These are phyloP conservation scores for Protophormia terraenovae DNA, from an alignment of 2,888 invertebrate genomes.

Conservation along the genomic window DNA sequence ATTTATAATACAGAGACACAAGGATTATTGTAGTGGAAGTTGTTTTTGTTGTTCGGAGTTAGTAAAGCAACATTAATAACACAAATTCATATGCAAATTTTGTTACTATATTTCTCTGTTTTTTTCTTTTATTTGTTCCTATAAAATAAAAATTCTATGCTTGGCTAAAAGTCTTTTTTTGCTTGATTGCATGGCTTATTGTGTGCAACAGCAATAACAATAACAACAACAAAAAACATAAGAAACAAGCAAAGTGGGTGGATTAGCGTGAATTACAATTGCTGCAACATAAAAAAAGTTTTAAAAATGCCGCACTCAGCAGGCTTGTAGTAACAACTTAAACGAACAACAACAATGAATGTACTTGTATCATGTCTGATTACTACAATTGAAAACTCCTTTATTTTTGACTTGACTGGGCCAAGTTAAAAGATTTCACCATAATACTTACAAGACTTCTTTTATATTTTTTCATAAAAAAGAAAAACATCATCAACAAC, in stretches of 20 bases:
- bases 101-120: neutral
- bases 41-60: neutral
- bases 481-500: neutral
- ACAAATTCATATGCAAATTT: slow-evolving; percentile 72
- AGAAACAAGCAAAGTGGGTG: slow-evolving; percentile 69
- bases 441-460: neutral
- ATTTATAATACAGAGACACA: slow-evolving; percentile 38
- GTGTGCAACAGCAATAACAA: neutral
- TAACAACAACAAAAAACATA: neutral
- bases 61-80: slow-evolving; percentile 67
- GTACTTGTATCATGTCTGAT: slow-evolving; percentile 59
- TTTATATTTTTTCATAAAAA: neutral
- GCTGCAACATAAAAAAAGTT: slow-evolving; percentile 57
- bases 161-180: slow-evolving; percentile 25
- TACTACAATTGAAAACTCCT: slow-evolving; percentile 60
- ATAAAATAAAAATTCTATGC: slow-evolving; percentile 17
- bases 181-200: slow-evolving; percentile 54
- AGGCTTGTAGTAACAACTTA: slow-evolving; percentile 55
- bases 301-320: slow-evolving; percentile 64
- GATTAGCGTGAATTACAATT: slow-evolving; percentile 72
- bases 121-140: no score
- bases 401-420: slow-evolving; percentile 35
- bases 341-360: slow-evolving; percentile 56
- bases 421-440: slow-evolving; percentile 37
- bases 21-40: slow-evolving; percentile 15